phyloP scores from a whole-genome alignment of 2,113 vertebrate genomes.

The Callopanchax toddi region DNA sequence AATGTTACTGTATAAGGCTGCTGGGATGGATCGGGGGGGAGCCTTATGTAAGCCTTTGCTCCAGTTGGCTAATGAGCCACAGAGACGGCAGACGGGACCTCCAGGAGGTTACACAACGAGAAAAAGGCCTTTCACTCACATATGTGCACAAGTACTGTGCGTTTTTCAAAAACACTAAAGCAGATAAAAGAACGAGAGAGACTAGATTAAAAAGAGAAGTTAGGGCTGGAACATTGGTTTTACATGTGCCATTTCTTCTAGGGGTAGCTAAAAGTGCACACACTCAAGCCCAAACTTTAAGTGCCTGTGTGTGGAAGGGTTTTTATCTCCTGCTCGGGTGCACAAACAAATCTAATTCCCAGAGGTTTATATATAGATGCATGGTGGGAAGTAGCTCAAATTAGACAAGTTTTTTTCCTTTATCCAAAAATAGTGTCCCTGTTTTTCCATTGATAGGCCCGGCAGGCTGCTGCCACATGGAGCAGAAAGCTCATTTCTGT shows the following conservation, averaged over 20 bases:
- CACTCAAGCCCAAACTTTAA: not conserved
- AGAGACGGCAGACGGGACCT: conserved; percentile 34
- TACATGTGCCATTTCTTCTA: conserved; percentile 6
- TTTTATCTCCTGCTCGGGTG: conserved; percentile 33
- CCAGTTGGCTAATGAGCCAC: conserved; percentile 61
- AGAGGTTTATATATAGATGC: conserved; percentile 60
- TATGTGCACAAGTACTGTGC: conserved; percentile 3
- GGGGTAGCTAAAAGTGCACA: not conserved
- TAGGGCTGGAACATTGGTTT: not conserved
- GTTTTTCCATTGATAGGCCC: conserved; percentile 44
- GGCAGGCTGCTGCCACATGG: conserved; percentile 14
- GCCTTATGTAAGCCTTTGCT: conserved; percentile 45
- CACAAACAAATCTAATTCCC: conserved; percentile 57
- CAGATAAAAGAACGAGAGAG: not conserved
- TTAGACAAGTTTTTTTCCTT: conserved; percentile 23
- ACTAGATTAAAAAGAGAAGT: not conserved
- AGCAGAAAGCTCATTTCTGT: conserved; percentile 1
- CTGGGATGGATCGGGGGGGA: conserved; percentile 18
- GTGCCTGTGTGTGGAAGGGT: conserved; percentile 5
- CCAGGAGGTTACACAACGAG: conserved; percentile 54
- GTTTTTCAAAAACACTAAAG: conserved; percentile 22
- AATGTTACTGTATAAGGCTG: conserved; percentile 36
- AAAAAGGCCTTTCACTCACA: conserved; percentile 15
- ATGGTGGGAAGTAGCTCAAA: conserved; percentile 51
- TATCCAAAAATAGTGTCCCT: conserved; percentile 32